Base-by-base conservation (phyloP, 2,113 vertebrate species). In the Lethenteron reissneri region DNA sequence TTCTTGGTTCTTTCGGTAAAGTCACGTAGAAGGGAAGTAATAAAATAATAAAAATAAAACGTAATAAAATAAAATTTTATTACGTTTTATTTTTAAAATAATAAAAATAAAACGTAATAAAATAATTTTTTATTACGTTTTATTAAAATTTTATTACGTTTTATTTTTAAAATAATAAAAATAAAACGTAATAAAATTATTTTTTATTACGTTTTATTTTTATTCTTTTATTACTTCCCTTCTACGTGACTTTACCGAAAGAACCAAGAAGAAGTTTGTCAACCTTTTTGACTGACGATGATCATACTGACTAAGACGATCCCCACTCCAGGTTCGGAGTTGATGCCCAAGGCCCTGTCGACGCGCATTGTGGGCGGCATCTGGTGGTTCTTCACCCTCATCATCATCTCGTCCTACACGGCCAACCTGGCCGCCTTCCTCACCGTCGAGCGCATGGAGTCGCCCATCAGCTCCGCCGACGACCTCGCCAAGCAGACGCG, bases 381-480 rank as follows among this genome's bases (percentile, higher is more conserved):
- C 80, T 99, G 95, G 95, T 99, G 95, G 94, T 99, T 99, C 81
- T 99, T 99, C 84, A 99, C 95, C 0, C 87, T 99, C 13, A 96
- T 99, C 79, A 95, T 99, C 79, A 95, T 99, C 80, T 97, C 94
- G 10, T 99, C 94, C 74, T 99, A 99, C 77, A 97, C 95, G 8
- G 92, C 95, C 71, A 99, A 99, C 81, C 80, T 99, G 17, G 92
- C 95, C 0, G 95, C 95, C 74, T 97, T 99, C 74, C 87, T 99
- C 74, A 99, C 88, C 0, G 90, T 99, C 75, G 92, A 96, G 79
- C 84, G 95, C 72, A 99, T 97, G 95, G 95, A 97, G 12, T 90
- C 92, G 0, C 86, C 90, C 57, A 87, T 97, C 8, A 90, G 92
- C 79, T 97, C 95, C 0, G 94, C 92, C 0, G 95, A 97, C 6